phyloP scores from a whole-genome alignment of 2,888 invertebrate species.

The Synergus gifuensis region DNA sequence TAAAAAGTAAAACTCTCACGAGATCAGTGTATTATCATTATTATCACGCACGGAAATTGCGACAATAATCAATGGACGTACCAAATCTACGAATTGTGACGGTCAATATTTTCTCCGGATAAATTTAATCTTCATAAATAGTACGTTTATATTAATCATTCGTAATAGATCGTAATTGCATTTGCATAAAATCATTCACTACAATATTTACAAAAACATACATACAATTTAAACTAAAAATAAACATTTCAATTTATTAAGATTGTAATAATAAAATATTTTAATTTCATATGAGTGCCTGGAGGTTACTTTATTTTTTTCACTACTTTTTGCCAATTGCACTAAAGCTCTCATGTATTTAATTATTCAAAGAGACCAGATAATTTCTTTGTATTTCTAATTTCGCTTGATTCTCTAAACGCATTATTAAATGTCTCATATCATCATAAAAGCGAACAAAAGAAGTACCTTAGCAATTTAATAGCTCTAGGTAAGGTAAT shows the following conservation, averaged over 20 bases:
- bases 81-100: slow-evolving; percentile 38
- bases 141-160: slow-evolving; percentile 68
- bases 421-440: slow-evolving; percentile 39
- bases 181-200: slow-evolving; percentile 70
- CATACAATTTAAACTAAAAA: slow-evolving; percentile 69
- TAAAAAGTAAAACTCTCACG: slow-evolving; percentile 37
- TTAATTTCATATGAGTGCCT: slow-evolving; percentile 49
- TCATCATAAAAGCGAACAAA: slow-evolving; percentile 39
- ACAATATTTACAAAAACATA: slow-evolving; percentile 75
- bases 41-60: slow-evolving; percentile 43
- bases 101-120: slow-evolving; percentile 42
- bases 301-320: slow-evolving; percentile 51
- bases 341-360: slow-evolving; percentile 49
- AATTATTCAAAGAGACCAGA: slow-evolving; percentile 30
- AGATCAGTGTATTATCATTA: slow-evolving; percentile 53
- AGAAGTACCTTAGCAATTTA: slow-evolving; percentile 43
- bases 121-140: slow-evolving; percentile 67
- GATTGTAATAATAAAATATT: slow-evolving; percentile 63
- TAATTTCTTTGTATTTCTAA: slow-evolving; percentile 45
- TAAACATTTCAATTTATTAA: slow-evolving; percentile 63
- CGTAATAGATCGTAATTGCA: slow-evolving; percentile 64
- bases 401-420: slow-evolving; percentile 29
- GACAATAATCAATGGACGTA: slow-evolving; percentile 41
- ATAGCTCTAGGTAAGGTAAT: slow-evolving; percentile 40
- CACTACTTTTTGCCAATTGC: slow-evolving; percentile 59